Conservation (phyloP, 2,113 vertebrate species). For the Tupaia tana region DNA sequence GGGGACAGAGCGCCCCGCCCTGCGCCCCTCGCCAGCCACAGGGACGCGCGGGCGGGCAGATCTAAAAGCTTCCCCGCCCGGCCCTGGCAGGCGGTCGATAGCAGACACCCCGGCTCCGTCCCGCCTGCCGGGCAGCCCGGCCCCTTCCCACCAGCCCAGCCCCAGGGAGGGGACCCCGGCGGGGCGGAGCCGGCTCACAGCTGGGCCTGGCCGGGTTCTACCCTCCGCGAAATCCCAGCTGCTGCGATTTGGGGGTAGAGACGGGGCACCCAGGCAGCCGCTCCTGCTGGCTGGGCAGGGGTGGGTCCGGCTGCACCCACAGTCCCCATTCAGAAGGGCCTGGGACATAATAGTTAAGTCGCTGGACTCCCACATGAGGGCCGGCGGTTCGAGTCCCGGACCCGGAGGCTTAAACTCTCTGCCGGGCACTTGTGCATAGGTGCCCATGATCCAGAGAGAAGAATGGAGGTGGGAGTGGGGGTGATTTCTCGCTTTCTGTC, state of each 20-base stretch:
- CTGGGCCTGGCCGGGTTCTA: neutral
- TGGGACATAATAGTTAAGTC: no score
- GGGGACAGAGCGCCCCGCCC: neutral
- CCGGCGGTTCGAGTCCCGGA: no score
- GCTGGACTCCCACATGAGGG: no score
- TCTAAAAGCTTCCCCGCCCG: slow-evolving; percentile 44
- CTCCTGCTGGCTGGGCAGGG: neutral
- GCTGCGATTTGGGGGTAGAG: neutral
- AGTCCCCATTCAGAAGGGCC: neutral
- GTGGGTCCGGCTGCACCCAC: neutral
- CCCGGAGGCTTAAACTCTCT: no score
- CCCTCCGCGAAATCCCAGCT: neutral
- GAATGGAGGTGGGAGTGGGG: no score
- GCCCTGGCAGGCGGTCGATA: slow-evolving; percentile 50
- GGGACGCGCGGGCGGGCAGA: neutral
- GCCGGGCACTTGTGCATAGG: no score
- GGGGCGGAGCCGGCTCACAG: neutral
- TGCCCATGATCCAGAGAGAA: no score
- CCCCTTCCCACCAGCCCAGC: slow-evolving; percentile 65
- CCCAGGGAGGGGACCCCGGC: neutral
- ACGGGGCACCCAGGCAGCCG: fast-evolving
- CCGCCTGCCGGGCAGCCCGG: slow-evolving; percentile 46
- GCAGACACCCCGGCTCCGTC: slow-evolving; percentile 75
- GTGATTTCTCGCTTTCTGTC: no score
- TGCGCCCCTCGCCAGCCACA: neutral